These are phyloP conservation scores for Herminia tarsipennalis DNA, from an alignment of 2,888 invertebrate genomes.

Conservation along the genomic window DNA sequence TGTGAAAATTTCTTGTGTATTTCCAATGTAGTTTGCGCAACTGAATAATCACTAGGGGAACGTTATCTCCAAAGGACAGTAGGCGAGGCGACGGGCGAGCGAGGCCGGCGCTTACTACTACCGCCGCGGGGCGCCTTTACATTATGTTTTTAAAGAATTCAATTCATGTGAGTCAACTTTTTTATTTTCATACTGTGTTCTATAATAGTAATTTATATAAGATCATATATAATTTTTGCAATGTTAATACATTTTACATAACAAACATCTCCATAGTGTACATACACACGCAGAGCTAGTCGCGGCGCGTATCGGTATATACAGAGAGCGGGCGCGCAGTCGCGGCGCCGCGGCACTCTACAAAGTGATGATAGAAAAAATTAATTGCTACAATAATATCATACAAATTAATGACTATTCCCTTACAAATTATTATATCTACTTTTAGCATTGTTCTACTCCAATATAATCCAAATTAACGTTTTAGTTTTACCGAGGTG, in stretches of 20 bases:
- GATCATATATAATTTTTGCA: conserved; percentile 85
- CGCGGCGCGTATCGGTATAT: conserved; percentile 65
- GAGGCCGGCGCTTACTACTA: conserved; percentile 48
- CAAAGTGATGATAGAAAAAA: conserved; percentile 82
- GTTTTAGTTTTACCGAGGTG: conserved; percentile 71
- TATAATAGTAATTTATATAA: conserved; percentile 85
- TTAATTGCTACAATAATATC: conserved; percentile 85
- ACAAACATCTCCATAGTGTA: conserved; percentile 84
- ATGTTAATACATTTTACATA: conserved; percentile 86
- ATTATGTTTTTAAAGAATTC: conserved; percentile 76
- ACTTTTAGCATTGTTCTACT: conserved; percentile 84
- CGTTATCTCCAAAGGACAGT: conserved; percentile 60
- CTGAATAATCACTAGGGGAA: conserved; percentile 63
- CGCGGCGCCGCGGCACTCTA: conserved; percentile 50
- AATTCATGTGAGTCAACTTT: conserved; percentile 83
- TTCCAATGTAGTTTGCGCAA: conserved; percentile 73
- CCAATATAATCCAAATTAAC: conserved; percentile 78
- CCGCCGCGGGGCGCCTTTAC: conserved; percentile 65
- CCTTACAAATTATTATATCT: conserved; percentile 84
- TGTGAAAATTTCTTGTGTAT: conserved; percentile 79
- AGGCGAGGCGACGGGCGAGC: conserved; percentile 44
- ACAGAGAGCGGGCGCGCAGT: conserved; percentile 64
- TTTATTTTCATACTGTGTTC: conserved; percentile 85
- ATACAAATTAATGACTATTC: conserved; percentile 86
- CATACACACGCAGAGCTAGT: conserved; percentile 68